These are phyloP conservation scores for Hydropotes inermis DNA, from an alignment of 2,113 vertebrate species.

Conservation along the genomic window DNA sequence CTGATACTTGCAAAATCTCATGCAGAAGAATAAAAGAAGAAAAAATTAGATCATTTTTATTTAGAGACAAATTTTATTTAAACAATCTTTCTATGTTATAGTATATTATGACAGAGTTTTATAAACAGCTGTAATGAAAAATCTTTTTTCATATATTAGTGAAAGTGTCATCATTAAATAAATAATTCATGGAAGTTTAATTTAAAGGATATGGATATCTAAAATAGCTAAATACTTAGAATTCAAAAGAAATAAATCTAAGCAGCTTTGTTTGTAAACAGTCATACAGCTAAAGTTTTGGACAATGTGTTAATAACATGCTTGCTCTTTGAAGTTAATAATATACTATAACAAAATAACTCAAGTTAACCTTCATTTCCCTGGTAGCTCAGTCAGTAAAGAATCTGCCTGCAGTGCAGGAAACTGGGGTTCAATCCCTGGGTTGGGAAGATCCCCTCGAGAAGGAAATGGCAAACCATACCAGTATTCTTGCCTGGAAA, in stretches of 20 bases:
- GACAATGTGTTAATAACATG: conserved; percentile 31
- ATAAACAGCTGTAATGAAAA: conserved; percentile 75
- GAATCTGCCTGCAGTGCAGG: neutral
- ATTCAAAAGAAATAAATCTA: conserved; percentile 70
- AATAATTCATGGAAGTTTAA: conserved; percentile 77
- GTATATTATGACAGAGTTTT: conserved; percentile 71
- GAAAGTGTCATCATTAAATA: conserved; percentile 70
- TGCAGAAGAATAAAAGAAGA: neutral
- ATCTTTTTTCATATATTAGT: conserved; percentile 71
- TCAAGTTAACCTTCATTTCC: neutral
- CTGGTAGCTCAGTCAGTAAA: neutral
- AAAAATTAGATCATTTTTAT: neutral
- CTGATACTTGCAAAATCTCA: neutral
- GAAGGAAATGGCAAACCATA: neutral
- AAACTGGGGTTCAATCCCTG: neutral
- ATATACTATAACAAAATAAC: neutral
- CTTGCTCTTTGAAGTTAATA: conserved; percentile 40
- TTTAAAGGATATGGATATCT: conserved; percentile 67
- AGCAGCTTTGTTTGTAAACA: conserved; percentile 46
- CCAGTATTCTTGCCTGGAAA: neutral
- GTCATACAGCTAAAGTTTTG: conserved; percentile 60
- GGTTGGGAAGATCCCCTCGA: neutral
- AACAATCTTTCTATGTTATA: conserved; percentile 49
- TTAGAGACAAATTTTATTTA: conserved; percentile 41
- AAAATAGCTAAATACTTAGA: conserved; percentile 72